Evolutionary conservation across 2,888 invertebrate species (phyloP), one percentile per base, ranked within the genome.

Genomic region (Anoncus sp.): DNA sequence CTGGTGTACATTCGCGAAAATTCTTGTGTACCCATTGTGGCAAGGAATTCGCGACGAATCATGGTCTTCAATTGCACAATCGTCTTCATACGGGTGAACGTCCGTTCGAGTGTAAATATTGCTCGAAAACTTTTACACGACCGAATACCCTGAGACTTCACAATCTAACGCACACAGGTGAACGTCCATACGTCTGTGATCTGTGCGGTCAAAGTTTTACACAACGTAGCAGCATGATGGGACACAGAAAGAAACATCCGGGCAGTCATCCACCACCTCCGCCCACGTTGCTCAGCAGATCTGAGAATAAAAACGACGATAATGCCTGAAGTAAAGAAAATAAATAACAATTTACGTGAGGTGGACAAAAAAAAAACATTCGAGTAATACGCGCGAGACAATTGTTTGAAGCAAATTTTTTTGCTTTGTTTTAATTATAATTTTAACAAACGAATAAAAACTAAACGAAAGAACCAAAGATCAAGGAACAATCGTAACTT

Each of bases 161-260:
- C 51, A 74, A 65, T 59, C 69, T 78, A 20, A 90, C 89, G 4
- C 90, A 90, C 72, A 90, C 90, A 0, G 90, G 90, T 1, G 90
- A 90, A 35, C 74, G 92, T 71, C 88, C 89, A 1, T 87, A 87
- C 74, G 85, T 86, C 12, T 90, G 90, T 67, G 85, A 87, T 71
- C 82, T 85, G 5, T 90, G 90, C 77, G 90, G 88, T 24, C 90
- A 90, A 81, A 87, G 83, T 22, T 91, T 89, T 77, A 86, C 87
- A 3, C 88, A 87, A 49, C 74, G 77, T 1, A 78, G 70, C 60
- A 74, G 65, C 40, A 78, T 78, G 77, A 78, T 74, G 65, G 65
- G 65, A 12, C 77, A 78, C 40, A 59, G 77, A 27, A 70, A 70
- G 69, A 78, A 81, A n/a, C 90, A 90, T 67, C 74, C 77, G 0